Conservation (phyloP, 2,113 vertebrate genomes). For the zebrafish (Danio rerio) region DNA sequence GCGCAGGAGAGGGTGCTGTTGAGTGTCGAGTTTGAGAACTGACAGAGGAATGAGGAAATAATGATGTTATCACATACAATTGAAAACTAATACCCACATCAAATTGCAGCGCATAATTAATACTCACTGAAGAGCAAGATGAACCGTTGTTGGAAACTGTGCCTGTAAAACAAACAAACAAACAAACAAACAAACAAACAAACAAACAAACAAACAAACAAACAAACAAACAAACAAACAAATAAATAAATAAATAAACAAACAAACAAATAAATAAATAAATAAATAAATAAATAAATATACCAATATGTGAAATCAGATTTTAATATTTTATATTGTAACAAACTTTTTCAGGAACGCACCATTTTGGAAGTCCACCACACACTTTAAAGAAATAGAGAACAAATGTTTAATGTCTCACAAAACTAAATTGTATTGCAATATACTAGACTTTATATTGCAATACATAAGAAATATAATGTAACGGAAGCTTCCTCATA, state of each 20-base stretch:
- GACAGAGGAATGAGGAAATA: neutral
- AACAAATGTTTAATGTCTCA: neutral
- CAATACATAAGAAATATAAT: too few species aligned
- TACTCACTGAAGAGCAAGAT: neutral
- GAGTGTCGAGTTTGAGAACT: constrained; percentile 1
- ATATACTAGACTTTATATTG: too few species aligned
- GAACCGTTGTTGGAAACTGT: neutral
- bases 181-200: neutral
- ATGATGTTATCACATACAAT: neutral
- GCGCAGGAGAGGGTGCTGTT: constrained; percentile 33
- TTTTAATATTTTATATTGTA: neutral
- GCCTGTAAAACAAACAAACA: neutral
- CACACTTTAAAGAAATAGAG: constrained; percentile 17
- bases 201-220: too few species aligned
- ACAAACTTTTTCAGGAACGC: neutral
- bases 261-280: neutral
- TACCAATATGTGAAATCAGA: neutral
- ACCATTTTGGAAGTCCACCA: neutral
- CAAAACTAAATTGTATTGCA: too few species aligned
- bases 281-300: neutral
- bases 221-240: neutral
- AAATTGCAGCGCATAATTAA: neutral
- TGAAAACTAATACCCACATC: neutral
- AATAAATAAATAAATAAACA: too few species aligned
- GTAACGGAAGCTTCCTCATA: too few species aligned